A percentile compares a stretch with the other conserved stretches of the same genome.
Conservation (phyloP, 2,888 invertebrate species). For the Patella caerulea region DNA sequence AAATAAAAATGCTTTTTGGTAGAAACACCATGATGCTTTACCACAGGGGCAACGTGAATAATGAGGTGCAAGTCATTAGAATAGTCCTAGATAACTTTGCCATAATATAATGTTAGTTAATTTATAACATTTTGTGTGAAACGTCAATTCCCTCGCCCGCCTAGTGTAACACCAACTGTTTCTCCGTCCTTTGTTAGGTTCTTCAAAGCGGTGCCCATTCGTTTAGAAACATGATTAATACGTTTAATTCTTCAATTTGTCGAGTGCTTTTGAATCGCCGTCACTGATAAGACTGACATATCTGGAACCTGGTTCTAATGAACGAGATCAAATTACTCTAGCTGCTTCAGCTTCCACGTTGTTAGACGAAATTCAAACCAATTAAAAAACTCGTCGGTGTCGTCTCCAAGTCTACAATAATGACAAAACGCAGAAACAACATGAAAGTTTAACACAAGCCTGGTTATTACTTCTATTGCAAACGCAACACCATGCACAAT, state of each 20-base stretch:
- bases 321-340: background rate
- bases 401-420: background rate
- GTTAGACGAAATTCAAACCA: background rate
- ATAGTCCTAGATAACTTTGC: background rate
- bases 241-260: background rate
- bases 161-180: constrained; percentile 15
- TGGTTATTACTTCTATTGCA: constrained; percentile 11
- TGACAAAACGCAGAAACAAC: constrained; percentile 13
- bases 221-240: constrained; percentile 15
- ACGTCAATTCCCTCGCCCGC: constrained; percentile 13
- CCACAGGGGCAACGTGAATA: constrained; percentile 21
- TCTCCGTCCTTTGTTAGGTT: constrained; percentile 11
- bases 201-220: constrained; percentile 31
- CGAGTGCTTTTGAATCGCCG: background rate
- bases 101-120: constrained; percentile 22
- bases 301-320: background rate
- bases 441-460: constrained; percentile 13
- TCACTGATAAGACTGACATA: background rate
- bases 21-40: constrained; percentile 15
- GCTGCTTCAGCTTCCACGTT: background rate
- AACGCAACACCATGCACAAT: constrained; percentile 9
- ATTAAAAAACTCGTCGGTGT: no score
- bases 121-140: constrained; percentile 14
- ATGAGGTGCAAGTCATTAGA: constrained; percentile 10
- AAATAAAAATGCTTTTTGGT: background rate